phyloP scores from a whole-genome alignment of 2,888 invertebrate genomes.

The Pammene aurita region DNA sequence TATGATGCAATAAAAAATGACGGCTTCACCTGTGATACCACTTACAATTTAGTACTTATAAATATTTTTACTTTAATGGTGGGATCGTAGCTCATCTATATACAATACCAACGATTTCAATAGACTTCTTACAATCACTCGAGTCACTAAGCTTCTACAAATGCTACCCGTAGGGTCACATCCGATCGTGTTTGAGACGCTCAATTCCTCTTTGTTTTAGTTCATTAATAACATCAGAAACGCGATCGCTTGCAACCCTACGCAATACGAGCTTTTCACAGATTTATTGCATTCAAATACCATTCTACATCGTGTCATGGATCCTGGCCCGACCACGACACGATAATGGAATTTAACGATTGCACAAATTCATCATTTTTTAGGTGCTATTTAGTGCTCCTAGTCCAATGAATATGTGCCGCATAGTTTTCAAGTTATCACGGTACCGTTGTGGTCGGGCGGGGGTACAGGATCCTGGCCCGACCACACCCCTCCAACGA shows the following conservation, averaged over 20 bases:
- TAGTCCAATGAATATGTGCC: too few relatives aligned
- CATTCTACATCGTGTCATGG: too few relatives aligned
- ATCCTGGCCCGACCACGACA: too few relatives aligned
- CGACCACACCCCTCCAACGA: too few relatives aligned
- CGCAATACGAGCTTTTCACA: slow-evolving; percentile 59
- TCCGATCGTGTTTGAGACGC: slow-evolving; percentile 40
- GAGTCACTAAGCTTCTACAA: slow-evolving; percentile 71
- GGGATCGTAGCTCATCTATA: slow-evolving; percentile 82
- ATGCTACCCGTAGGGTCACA: slow-evolving; percentile 54
- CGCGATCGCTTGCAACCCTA: slow-evolving; percentile 54
- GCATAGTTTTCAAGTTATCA: too few relatives aligned
- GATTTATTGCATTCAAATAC: slow-evolving; percentile 77
- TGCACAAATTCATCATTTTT: too few relatives aligned
- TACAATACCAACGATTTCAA: slow-evolving; percentile 80
- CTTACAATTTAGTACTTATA: slow-evolving; percentile 79
- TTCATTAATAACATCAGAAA: background rate
- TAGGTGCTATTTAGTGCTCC: too few relatives aligned
- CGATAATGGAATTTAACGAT: too few relatives aligned
- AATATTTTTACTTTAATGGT: slow-evolving; percentile 75
- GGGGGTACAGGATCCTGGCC: too few relatives aligned
- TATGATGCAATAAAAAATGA: slow-evolving; percentile 65
- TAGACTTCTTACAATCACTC: slow-evolving; percentile 79
- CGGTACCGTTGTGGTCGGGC: too few relatives aligned
- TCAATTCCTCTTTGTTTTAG: background rate
- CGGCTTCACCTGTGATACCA: slow-evolving; percentile 74